Conservation (phyloP, 1,140 invertebrate genomes). For the Pararge aegeria region DNA sequence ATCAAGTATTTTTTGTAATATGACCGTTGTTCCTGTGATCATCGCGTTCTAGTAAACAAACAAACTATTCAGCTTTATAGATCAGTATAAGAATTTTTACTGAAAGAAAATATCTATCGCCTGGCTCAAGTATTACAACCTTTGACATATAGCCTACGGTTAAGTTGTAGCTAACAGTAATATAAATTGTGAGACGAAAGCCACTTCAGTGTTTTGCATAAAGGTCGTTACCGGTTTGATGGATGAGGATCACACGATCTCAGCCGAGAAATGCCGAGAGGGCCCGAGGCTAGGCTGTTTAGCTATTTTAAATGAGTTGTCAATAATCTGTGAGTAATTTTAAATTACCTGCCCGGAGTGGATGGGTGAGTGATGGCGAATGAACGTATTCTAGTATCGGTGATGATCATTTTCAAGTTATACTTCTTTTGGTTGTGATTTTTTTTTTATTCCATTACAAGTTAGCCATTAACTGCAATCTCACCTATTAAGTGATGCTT, state of each 20-base stretch:
- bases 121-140: slow-evolving; percentile 1
- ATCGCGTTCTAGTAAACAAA: too few relatives aligned
- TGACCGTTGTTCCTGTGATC: too few relatives aligned
- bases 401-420: too few relatives aligned
- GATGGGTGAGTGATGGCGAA: slow-evolving; percentile 25
- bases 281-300: slow-evolving; percentile 37
- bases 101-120: slow-evolving; percentile 3
- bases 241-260: slow-evolving; percentile 56
- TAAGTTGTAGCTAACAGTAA: slow-evolving; percentile 24
- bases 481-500: too few relatives aligned
- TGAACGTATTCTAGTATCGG: background rate
- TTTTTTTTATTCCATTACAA: too few relatives aligned
- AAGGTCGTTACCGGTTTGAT: slow-evolving; percentile 61
- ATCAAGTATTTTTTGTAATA: too few relatives aligned
- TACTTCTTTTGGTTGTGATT: too few relatives aligned
- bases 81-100: background rate
- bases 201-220: slow-evolving; percentile 28
- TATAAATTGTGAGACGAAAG: slow-evolving; percentile 28
- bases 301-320: slow-evolving; percentile 40
- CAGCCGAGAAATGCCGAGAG: slow-evolving; percentile 22
- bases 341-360: slow-evolving; percentile 31
- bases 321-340: slow-evolving; percentile 39
- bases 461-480: too few relatives aligned
- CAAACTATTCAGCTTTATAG: too few relatives aligned
- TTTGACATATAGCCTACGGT: background rate